Evolutionary conservation across 2,113 vertebrate genomes (phyloP).

Genomic region (Hystrix brachyura): DNA sequence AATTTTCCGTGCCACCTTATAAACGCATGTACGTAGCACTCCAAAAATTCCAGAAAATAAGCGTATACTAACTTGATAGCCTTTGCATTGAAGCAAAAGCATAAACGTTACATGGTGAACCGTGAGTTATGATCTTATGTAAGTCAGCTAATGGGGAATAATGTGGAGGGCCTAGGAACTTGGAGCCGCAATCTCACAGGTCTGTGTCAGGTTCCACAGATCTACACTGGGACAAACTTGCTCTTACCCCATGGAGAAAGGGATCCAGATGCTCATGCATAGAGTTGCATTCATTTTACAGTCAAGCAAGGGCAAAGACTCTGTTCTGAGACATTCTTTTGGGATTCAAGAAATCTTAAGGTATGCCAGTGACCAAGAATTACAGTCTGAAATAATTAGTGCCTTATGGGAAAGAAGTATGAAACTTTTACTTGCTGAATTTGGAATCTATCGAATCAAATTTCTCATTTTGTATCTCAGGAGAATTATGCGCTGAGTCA

Average conservation of each 20-base stretch:
- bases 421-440: neutral
- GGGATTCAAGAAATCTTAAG: neutral
- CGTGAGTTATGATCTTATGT: neutral
- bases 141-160: neutral
- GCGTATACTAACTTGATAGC: neutral
- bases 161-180: neutral
- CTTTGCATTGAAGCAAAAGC: neutral
- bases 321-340: neutral
- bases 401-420: neutral
- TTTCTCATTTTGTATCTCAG: neutral
- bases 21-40: neutral
- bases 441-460: neutral
- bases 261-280: neutral
- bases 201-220: neutral
- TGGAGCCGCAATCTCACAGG: neutral
- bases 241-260: neutral
- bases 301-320: neutral
- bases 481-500: neutral
- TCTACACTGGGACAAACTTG: neutral
- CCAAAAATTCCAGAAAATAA: neutral
- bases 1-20: rapidly evolving
- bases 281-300: neutral
- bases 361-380: neutral
- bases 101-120: neutral
- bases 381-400: neutral